Conservation (phyloP, 2,113 vertebrate species). For the Scophthalmus maximus region DNA sequence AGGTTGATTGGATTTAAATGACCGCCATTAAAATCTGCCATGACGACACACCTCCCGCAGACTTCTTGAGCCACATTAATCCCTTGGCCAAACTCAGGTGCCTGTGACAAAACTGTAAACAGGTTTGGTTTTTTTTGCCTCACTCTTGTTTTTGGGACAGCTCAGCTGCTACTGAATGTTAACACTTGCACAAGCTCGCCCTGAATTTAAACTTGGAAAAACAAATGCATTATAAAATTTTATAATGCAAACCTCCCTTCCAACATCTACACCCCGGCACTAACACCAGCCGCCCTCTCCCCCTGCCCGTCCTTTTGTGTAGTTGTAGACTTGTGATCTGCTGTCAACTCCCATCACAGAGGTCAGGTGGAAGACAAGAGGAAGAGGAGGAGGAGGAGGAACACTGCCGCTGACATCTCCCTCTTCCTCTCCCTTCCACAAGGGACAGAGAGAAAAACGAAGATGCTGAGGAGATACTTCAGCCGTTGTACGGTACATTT, state of each 20-base stretch:
- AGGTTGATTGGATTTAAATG: conserved; percentile 50
- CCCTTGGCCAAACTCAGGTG: background rate
- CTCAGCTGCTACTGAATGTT: background rate
- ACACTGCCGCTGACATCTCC: conserved; percentile 31
- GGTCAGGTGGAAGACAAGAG: conserved; percentile 62
- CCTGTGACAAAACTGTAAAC: conserved; percentile 31
- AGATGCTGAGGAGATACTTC: background rate
- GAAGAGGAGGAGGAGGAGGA: conserved; percentile 13
- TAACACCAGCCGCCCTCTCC: background rate
- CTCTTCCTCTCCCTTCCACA: background rate
- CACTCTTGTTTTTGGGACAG: conserved; percentile 1
- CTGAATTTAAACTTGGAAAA: conserved; percentile 12
- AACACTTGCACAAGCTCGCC: background rate
- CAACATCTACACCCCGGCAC: no score
- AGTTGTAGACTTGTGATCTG: conserved; percentile 62
- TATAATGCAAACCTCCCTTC: conserved; percentile 12
- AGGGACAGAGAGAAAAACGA: background rate
- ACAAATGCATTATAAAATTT: background rate
- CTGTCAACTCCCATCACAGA: conserved; percentile 62
- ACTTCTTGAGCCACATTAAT: conserved; percentile 7
- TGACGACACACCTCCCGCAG: conserved; percentile 15
- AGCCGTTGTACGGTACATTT: background rate
- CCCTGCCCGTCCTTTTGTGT: conserved; percentile 17
- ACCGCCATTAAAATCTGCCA: conserved; percentile 40
- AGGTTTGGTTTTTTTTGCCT: background rate